A percentile compares a stretch with the other conserved stretches of the same genome.
phyloP scores from a whole-genome alignment of 2,888 invertebrate genomes.

The Eudemis profundana region DNA sequence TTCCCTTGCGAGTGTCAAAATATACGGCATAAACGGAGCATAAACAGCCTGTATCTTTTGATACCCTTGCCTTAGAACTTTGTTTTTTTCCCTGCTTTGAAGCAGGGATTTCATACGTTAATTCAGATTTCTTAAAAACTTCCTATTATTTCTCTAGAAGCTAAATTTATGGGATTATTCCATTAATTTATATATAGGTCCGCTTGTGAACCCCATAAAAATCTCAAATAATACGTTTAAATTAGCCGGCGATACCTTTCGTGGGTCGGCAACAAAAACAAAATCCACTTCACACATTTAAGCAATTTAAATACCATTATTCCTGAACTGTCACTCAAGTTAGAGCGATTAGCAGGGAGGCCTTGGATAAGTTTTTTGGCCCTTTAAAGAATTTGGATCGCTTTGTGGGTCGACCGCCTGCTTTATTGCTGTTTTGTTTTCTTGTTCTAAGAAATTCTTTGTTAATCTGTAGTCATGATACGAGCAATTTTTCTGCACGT shows the following conservation, averaged over 20 bases:
- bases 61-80: too few species aligned
- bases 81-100: too few species aligned
- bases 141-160: too few species aligned
- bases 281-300: constrained; percentile 42
- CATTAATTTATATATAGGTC: too few species aligned
- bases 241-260: constrained; percentile 24
- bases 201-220: constrained; percentile 6
- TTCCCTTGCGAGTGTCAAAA: too few species aligned
- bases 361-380: constrained; percentile 39
- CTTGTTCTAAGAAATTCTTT: constrained; percentile 15
- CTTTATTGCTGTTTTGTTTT: constrained; percentile 18
- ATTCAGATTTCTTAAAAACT: too few species aligned
- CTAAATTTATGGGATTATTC: too few species aligned
- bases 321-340: constrained; percentile 42
- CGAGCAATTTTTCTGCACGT: too few species aligned
- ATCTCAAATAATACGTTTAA: constrained; percentile 10
- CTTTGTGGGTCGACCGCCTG: constrained; percentile 26
- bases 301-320: constrained; percentile 44
- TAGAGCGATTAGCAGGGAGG: constrained; percentile 37
- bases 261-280: constrained; percentile 37
- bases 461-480: background rate
- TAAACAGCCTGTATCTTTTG: too few species aligned
- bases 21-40: too few species aligned
- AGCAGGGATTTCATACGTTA: too few species aligned
- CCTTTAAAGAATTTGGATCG: constrained; percentile 28